Conservation (phyloP, 1,140 invertebrate genomes). For the Acromyrmex echinatior region DNA sequence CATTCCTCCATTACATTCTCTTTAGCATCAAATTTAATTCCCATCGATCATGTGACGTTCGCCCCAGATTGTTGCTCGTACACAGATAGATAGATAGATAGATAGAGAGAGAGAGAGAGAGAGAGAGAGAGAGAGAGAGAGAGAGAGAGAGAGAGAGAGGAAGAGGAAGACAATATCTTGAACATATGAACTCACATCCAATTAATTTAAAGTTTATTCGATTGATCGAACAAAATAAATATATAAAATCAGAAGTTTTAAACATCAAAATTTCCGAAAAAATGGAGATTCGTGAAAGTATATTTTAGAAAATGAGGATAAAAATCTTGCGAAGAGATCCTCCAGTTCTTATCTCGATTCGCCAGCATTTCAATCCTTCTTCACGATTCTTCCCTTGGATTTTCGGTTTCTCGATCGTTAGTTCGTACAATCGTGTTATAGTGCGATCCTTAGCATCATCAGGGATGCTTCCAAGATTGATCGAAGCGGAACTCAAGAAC, state of each 20-base stretch:
- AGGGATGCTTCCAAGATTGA: not conserved
- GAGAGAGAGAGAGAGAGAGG: not conserved
- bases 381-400: not conserved
- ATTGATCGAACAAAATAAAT: not conserved
- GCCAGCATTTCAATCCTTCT: not conserved
- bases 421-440: no score
- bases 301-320: not conserved
- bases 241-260: not conserved
- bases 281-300: not conserved
- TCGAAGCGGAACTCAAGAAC: constrained; percentile 8
- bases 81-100: not conserved
- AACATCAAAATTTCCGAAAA: constrained; percentile 2
- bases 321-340: not conserved
- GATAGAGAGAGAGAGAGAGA: not conserved
- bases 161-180: not conserved
- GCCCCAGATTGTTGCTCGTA: constrained; percentile 1
- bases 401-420: constrained; percentile 10
- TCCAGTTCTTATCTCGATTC: no score
- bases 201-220: not conserved
- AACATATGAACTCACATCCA: not conserved
- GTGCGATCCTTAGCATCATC: not conserved
- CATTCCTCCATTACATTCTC: constrained; percentile 16
- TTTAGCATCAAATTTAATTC: constrained; percentile 37
- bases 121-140: not conserved
- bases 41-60: constrained; percentile 36